Base-by-base conservation (phyloP, 2,113 vertebrate genomes). In the Butorides virescens region DNA sequence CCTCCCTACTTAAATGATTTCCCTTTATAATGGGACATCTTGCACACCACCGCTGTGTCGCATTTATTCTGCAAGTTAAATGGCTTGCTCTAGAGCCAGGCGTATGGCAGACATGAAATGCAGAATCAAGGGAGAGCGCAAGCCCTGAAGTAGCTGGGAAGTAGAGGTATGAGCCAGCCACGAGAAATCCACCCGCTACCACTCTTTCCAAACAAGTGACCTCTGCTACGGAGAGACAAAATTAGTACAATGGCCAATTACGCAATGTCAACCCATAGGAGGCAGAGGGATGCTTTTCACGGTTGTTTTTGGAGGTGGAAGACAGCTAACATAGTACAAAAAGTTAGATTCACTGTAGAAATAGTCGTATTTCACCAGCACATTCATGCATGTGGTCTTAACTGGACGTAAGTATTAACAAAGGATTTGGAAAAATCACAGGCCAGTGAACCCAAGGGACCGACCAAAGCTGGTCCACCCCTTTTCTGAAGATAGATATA, bases 81-180 rank as follows among this genome's bases (percentile, higher is more conserved):
- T 2, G 1, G 22, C 59, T 59, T 63, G 22, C 42, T 81, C 50
- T 47, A 34, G 30, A 75, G 16, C 20, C 42, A 70, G 46, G 25
- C 1, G 0, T 4, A 39, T 0, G 5, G 50, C 34, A 74, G n/a
- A 29, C 8, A 11, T 6, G 11, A 90, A 91, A 74, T 7, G 18
- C 37, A 67, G 37, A 66, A 74, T 27, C 22, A 78, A 87, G 42
- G 20, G 16, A 78, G 32, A 85, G 32, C 15, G 91, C 42, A 55
- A 65, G 47, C n/a, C 8, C 46, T 67, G 42, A 81, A n/a, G 37
- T 6, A 63, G 14, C 0, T 63, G 34, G 59, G 42, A 92, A 75
- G 9, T 1, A 56, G 44, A 85, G 47, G 13, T 11, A 63, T 4
- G 10, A 94, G 39, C 47, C 26, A 62, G 25, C 42, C n/a, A n/a